phyloP scores from a whole-genome alignment of 2,113 vertebrate species.

The Carettochelys insculpta region DNA sequence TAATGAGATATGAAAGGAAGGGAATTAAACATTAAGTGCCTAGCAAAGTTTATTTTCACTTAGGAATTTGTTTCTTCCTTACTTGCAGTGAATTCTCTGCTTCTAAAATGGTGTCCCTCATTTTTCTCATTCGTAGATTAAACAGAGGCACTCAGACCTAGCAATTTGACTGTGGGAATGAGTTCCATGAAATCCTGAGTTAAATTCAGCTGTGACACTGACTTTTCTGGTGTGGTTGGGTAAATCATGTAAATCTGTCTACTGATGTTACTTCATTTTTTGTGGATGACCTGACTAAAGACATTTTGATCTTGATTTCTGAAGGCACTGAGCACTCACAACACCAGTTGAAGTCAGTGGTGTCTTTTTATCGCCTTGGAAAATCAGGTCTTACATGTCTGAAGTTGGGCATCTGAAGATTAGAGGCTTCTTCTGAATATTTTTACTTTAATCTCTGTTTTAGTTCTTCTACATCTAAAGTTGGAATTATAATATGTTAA shows the following conservation, averaged over 20 bases:
- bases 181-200: fast-evolving
- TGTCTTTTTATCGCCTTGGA: background rate
- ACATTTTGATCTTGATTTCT: fast-evolving
- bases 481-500: background rate
- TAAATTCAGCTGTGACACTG: background rate
- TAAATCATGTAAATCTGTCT: background rate
- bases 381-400: background rate
- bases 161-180: background rate
- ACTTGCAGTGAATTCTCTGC: background rate
- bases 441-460: background rate
- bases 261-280: background rate
- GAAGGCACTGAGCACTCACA: background rate
- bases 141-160: background rate
- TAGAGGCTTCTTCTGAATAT: fast-evolving
- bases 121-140: background rate
- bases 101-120: background rate
- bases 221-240: background rate
- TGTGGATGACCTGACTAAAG: fast-evolving
- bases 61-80: background rate
- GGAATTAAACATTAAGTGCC: fast-evolving
- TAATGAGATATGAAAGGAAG: fast-evolving
- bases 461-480: fast-evolving
- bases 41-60: fast-evolving
- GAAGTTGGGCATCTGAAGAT: fast-evolving
- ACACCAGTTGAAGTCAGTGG: fast-evolving